Evolutionary conservation across 2,797 vertebrate species (phyloP), one percentile per base, ranked within the genome.

Genomic region (Mormyrops attenuatus): DNA sequence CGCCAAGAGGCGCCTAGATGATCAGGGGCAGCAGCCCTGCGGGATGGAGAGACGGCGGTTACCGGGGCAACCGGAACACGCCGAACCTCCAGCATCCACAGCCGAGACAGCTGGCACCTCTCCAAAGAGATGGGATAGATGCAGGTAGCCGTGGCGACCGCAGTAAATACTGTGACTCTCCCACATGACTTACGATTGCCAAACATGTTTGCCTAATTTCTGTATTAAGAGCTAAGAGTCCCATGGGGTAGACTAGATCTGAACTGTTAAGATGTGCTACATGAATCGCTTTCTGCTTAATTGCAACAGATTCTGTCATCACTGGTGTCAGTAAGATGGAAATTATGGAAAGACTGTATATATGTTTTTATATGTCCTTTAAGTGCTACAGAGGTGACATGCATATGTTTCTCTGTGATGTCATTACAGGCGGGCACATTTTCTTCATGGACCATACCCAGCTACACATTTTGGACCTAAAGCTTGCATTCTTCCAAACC

Each of bases 401-500:
- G 6, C n/a, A 1, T 60, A 13, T 89, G 5, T 86, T 55, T 60
- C 50, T 88, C 17, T 89, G 47, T 88, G 34, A 34, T 89, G 80
- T 90, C 85, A 88, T 90, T 88, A 89, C 93, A 97, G 96, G 91
- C 95, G 95, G 93, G 95, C 95, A 34, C 96, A 96, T 91, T 97
- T 97, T 91, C 94, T 97, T 77, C 96, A 97, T 94, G 96, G 96
- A 94, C 96, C 96, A 0, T 96, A 95, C 92, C 96, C 96, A 90
- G 96, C 95, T 90, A 97, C 96, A 92, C 96, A 96, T 92, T 97
- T 97, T 38, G 96, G 96, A 95, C 96, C 96, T 93, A 97, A 97
- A 95, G 96, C 96, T 92, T 97, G 96, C 91, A 95, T 97, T 94
- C 95, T 97, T 91, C 96, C 96, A 89, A 97, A 97, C 91, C 96